These are phyloP conservation scores for Dasysyrphus tricinctus DNA, from an alignment of 2,888 invertebrate genomes.

Conservation along the genomic window DNA sequence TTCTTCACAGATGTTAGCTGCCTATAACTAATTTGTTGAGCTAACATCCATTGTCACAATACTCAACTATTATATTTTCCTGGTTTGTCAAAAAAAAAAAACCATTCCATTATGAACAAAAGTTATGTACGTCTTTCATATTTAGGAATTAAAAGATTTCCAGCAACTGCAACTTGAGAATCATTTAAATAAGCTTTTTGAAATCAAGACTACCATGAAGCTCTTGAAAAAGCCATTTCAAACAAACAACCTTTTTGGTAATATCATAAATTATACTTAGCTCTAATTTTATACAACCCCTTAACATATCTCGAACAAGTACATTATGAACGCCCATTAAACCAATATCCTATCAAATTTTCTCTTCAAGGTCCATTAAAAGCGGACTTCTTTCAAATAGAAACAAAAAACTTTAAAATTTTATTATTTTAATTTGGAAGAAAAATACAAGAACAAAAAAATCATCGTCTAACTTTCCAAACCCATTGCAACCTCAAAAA, in stretches of 20 bases:
- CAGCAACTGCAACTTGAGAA: background rate
- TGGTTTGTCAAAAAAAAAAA: too few relatives aligned
- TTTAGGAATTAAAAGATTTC: too few relatives aligned
- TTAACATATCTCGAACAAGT: constrained; percentile 16
- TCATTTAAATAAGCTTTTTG: background rate
- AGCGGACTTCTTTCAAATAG: background rate
- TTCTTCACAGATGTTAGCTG: too few relatives aligned
- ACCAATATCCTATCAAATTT: constrained; percentile 17
- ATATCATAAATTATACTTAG: background rate
- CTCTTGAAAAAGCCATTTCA: background rate
- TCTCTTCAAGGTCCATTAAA: constrained; percentile 7
- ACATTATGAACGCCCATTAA: constrained; percentile 18
- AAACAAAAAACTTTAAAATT: constrained; percentile 7
- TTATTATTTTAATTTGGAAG: constrained; percentile 24
- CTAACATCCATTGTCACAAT: too few relatives aligned
- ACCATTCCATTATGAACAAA: too few relatives aligned
- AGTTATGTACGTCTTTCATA: too few relatives aligned
- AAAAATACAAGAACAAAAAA: background rate
- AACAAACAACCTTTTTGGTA: background rate
- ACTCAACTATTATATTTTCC: too few relatives aligned
- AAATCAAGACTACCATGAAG: background rate
- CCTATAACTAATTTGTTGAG: too few relatives aligned
- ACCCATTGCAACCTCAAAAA: constrained; percentile 1
- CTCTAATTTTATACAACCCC: background rate
- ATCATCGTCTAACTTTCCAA: background rate